phyloP scores from a whole-genome alignment of 2,113 vertebrate species.

The Alaudala cheleensis region DNA sequence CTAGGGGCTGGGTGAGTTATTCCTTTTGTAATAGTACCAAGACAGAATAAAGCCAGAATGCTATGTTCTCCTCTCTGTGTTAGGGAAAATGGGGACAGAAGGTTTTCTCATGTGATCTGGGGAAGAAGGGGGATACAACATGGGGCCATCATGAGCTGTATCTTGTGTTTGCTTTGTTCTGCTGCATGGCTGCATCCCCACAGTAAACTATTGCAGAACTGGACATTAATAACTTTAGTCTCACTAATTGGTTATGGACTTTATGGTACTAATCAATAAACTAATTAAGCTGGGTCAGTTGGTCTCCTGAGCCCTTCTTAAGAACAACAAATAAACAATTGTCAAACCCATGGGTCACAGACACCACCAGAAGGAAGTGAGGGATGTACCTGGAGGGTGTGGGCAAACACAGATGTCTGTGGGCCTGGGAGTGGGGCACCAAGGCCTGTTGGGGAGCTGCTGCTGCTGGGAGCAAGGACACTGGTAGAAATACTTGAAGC shows the following conservation, averaged over 20 bases:
- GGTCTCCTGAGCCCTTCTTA: slow-evolving; percentile 34
- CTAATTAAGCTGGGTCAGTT: slow-evolving; percentile 52
- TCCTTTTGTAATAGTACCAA: background rate
- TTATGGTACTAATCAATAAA: slow-evolving; percentile 59
- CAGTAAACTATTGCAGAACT: background rate
- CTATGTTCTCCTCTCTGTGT: background rate
- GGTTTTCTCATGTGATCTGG: background rate
- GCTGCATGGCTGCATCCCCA: background rate
- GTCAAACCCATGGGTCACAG: background rate
- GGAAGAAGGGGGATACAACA: background rate
- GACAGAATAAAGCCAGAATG: background rate
- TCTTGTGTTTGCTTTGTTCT: background rate
- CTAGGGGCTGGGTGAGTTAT: background rate
- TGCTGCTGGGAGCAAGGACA: background rate
- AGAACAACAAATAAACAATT: background rate
- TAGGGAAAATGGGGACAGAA: background rate
- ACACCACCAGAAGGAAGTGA: background rate
- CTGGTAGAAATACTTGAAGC: background rate
- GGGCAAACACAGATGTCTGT: background rate
- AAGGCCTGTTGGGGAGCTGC: fast-evolving
- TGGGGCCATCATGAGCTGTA: fast-evolving
- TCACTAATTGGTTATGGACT: slow-evolving; percentile 65
- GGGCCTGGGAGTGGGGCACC: fast-evolving
- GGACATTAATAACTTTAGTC: slow-evolving; percentile 55
- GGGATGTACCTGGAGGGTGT: background rate